These are phyloP conservation scores for Drosophila burlai DNA, from an alignment of 1,140 invertebrate genomes.

Conservation along the genomic window DNA sequence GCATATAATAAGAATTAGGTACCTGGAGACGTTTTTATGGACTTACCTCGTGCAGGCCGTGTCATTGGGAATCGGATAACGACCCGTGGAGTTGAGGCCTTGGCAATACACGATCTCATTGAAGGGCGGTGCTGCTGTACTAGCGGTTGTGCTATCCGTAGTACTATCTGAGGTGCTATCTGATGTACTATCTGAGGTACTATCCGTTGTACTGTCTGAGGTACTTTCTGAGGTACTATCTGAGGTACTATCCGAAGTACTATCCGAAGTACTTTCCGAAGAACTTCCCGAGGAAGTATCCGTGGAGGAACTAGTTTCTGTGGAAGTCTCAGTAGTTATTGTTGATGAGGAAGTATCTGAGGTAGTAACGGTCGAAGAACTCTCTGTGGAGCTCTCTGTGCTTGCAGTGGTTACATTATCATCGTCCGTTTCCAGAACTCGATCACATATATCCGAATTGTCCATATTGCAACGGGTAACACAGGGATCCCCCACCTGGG, in stretches of 20 bases:
- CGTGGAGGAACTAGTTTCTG: conserved; percentile 1
- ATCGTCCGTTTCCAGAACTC: conserved; percentile 12
- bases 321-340: conserved; percentile 1
- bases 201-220: not conserved
- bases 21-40: not conserved
- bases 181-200: not conserved
- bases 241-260: not conserved
- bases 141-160: not conserved
- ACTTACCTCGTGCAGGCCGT: conserved; percentile 63
- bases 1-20: not conserved
- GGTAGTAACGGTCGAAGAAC: not conserved
- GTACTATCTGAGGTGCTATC: not conserved
- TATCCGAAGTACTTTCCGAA: not conserved
- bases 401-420: not conserved
- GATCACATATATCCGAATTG: conserved; percentile 45
- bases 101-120: conserved; percentile 30
- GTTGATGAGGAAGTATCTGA: not conserved
- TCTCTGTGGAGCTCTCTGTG: conserved; percentile 6
- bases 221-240: not conserved
- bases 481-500: conserved; percentile 21
- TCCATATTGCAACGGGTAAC: conserved; percentile 16
- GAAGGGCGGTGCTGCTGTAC: not conserved
- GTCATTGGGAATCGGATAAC: conserved; percentile 65
- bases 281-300: conserved; percentile 9
- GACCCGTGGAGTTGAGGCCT: conserved; percentile 19